Evolutionary conservation across 2,113 vertebrate species (phyloP).

Genomic region (Aix galericulata): DNA sequence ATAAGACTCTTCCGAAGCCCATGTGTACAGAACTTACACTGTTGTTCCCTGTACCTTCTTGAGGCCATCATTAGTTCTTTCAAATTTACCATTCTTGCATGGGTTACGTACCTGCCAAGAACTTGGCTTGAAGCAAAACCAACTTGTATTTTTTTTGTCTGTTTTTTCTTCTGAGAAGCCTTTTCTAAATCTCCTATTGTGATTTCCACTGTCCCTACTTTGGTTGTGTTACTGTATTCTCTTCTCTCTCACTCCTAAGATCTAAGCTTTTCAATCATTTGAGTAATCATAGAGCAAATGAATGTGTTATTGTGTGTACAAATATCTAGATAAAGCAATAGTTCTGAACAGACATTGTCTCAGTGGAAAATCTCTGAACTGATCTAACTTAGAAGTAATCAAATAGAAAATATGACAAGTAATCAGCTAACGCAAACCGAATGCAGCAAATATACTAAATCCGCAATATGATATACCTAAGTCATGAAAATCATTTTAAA

Average conservation of each 20-base stretch:
- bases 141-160: background rate
- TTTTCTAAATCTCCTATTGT: background rate
- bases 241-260: background rate
- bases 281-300: background rate
- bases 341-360: accelerated
- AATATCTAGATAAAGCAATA: background rate
- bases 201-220: background rate
- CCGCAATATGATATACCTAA: background rate
- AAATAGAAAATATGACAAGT: background rate
- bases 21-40: background rate
- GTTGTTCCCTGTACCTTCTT: background rate
- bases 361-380: background rate
- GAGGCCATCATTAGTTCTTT: background rate
- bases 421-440: background rate
- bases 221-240: background rate
- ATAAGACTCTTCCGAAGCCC: background rate
- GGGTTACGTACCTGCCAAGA: background rate
- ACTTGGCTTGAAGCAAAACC: background rate
- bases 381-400: background rate
- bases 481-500: background rate
- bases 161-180: background rate
- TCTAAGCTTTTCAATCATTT: background rate
- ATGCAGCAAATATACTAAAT: background rate
- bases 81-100: background rate
- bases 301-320: background rate